These are phyloP conservation scores for Styela plicata DNA, from an alignment of 23 tunicate species.

Conservation along the genomic window DNA sequence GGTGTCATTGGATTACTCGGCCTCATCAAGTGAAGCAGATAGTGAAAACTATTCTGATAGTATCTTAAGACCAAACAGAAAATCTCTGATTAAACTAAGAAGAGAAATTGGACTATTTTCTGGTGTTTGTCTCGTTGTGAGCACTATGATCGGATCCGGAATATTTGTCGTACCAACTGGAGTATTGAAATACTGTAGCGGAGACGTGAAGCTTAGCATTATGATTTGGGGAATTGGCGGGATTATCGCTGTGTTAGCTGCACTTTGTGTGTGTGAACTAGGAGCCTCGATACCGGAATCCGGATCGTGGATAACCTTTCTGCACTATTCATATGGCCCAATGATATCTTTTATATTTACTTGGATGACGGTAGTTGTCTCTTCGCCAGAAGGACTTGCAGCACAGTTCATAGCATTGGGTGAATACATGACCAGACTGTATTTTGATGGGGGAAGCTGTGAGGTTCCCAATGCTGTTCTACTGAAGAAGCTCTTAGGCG, in stretches of 20 bases:
- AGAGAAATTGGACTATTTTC: constrained; percentile 49
- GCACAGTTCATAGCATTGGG: constrained; percentile 89
- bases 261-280: constrained; percentile 77
- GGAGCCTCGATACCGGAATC: constrained; percentile 81
- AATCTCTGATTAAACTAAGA: constrained; percentile 30
- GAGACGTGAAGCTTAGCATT: constrained; percentile 64
- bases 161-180: constrained; percentile 89
- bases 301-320: constrained; percentile 66
- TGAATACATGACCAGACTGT: constrained; percentile 40
- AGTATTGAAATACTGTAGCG: constrained; percentile 66
- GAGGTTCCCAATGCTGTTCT: constrained; percentile 27
- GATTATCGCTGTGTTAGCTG: constrained; percentile 54
- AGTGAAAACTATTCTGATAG: not conserved
- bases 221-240: constrained; percentile 78
- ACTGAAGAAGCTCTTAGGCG: constrained; percentile 63
- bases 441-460: constrained; percentile 26
- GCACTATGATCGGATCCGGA: constrained; percentile 90
- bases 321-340: constrained; percentile 68
- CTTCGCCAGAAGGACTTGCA: constrained; percentile 55
- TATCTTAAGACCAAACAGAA: not conserved
- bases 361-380: constrained; percentile 60
- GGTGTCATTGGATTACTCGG: not conserved
- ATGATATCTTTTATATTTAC: constrained; percentile 58
- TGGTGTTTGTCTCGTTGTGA: constrained; percentile 80
- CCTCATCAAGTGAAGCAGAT: not conserved